phyloP scores from a whole-genome alignment of 2,797 vertebrate genomes.

The Myripristis jacobus region DNA sequence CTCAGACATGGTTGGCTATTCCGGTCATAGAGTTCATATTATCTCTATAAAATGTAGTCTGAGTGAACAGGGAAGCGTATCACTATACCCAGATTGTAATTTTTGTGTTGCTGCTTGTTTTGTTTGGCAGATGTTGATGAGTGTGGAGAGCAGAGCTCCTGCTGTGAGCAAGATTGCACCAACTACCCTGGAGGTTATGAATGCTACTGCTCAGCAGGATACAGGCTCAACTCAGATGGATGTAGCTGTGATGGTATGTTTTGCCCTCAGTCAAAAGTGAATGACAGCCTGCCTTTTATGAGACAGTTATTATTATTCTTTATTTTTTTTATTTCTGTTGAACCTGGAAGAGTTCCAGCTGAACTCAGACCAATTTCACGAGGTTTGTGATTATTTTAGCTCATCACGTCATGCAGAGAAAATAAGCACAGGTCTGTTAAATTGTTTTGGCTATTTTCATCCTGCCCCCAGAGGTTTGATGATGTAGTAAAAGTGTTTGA shows the following conservation, averaged over 20 bases:
- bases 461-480: background rate
- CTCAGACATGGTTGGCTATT: slow-evolving; percentile 23
- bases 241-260: slow-evolving; percentile 92
- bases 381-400: slow-evolving; percentile 37
- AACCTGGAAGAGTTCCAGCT: slow-evolving; percentile 19
- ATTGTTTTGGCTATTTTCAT: background rate
- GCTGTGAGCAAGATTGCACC: slow-evolving; percentile 93
- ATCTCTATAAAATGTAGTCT: slow-evolving; percentile 22
- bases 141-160: slow-evolving; percentile 85
- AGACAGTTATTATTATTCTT: background rate
- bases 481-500: slow-evolving; percentile 8
- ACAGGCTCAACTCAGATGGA: slow-evolving; percentile 86
- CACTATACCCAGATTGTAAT: slow-evolving; percentile 5
- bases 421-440: background rate
- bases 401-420: background rate
- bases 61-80: slow-evolving; percentile 16
- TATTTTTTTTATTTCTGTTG: slow-evolving; percentile 25
- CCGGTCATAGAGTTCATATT: slow-evolving; percentile 26
- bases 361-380: background rate
- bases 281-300: slow-evolving; percentile 17
- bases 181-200: slow-evolving; percentile 96
- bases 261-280: background rate
- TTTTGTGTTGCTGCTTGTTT: slow-evolving; percentile 45
- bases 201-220: slow-evolving; percentile 92
- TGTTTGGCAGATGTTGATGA: slow-evolving; percentile 88